Base-by-base conservation (phyloP, 2,888 invertebrate genomes). In the Hemistola chrysoprasaria region DNA sequence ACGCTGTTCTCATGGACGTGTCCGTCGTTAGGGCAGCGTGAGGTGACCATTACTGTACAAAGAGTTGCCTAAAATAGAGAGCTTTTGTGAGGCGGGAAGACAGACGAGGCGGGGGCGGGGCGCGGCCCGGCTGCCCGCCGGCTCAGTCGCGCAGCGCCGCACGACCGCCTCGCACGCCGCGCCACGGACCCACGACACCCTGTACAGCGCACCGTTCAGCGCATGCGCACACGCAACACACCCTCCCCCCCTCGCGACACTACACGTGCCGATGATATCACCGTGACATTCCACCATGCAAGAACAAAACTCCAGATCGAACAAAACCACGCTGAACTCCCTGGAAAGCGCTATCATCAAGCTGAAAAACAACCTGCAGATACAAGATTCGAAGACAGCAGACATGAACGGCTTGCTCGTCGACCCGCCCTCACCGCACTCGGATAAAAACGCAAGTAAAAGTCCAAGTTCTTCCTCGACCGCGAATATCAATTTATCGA, bases 1-100 rank as follows among this genome's bases (percentile, higher is more conserved):
- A 82, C 71, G 71, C 65, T 65, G 74, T 85, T 88, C 88, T 86
- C 86, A 85, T 87, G 88, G 78, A 85, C 86, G 84, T 85, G 86
- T 84, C 80, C 81, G 81, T 87, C 86, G 86, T 86, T 86, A 84
- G 84, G 79, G 80, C 85, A 77, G 80, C 87, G 87, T 87, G 88
- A 88, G 88, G 84, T 87, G 87, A 88, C 87, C 88, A 88, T 88
- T 88, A 88, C 85, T 73, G 72, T 86, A 87, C 87, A 88, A 88
- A 87, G 87, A 87, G 84, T 86, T 88, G 84, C 88, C 88, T 87
- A 88, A 88, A 87, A 87, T 86, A 87, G 87, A 87, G 86, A 87
- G 85, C 86, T 87, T 86, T 86, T 85, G 86, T 86, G 67, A 84
- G 85, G 85, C 84, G 83, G 87, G 81, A 73, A 72, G 74, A 64